phyloP scores from a whole-genome alignment of 1,140 invertebrate species.

The Lethocerus indicus region DNA sequence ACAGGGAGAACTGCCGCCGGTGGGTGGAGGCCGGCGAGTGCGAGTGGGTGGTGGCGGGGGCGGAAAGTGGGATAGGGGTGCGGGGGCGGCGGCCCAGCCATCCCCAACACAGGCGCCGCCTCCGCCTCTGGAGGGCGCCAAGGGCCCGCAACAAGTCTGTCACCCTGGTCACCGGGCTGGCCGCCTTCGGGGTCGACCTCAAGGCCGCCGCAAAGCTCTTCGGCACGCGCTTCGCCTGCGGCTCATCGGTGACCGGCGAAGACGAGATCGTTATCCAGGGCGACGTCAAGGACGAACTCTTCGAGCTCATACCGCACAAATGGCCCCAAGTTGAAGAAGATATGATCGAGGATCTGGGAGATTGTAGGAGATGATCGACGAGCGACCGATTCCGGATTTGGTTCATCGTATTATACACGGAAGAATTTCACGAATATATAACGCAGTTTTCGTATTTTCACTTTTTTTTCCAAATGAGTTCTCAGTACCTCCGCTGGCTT shows the following conservation, averaged over 20 bases:
- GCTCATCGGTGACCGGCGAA: slow-evolving; percentile 50
- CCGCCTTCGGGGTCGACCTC: not conserved
- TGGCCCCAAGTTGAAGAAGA: slow-evolving; percentile 53
- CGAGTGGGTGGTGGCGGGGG: not conserved
- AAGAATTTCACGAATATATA: too few relatives aligned
- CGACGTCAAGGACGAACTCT: slow-evolving; percentile 90
- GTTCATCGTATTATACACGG: too few relatives aligned
- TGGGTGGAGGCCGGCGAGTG: not conserved
- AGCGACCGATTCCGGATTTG: too few relatives aligned
- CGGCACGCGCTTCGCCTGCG: not conserved
- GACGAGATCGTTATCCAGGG: slow-evolving; percentile 99
- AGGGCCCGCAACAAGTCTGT: not conserved
- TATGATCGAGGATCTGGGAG: slow-evolving; percentile 22
- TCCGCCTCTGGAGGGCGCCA: not conserved
- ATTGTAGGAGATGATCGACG: too few relatives aligned
- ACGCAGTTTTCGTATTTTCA: too few relatives aligned
- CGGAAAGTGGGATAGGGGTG: not conserved
- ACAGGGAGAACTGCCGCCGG: slow-evolving; percentile 90
- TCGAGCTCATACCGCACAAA: slow-evolving; percentile 93
- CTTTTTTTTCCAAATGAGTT: too few relatives aligned
- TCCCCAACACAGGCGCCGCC: too few relatives aligned
- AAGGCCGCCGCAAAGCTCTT: not conserved
- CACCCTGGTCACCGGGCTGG: not conserved
- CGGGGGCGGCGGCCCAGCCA: not conserved
- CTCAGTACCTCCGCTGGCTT: too few relatives aligned